Evolutionary conservation across 2,113 vertebrate genomes (phyloP), one percentile per base, ranked within the genome.

Genomic region (Hemiprocne comata): DNA sequence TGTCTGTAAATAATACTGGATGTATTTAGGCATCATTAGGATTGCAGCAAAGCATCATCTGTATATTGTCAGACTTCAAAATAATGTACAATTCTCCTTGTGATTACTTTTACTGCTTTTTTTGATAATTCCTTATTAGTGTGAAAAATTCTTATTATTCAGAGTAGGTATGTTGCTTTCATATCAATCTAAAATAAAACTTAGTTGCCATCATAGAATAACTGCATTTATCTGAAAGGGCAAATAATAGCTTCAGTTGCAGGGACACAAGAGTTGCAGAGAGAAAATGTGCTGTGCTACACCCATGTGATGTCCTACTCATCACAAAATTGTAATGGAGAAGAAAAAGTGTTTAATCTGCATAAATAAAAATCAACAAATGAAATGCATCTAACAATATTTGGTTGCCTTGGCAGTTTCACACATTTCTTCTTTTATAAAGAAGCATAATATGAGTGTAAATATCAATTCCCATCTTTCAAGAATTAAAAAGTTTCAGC

Each of bases 401-500:
- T 50, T 92, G 51, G 89, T 95, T 93, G 66, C 67, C 58, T 84
- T 81, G 61, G 54, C 65, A 76, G 40, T 90, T 93, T 94, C 89
- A 85, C 69, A 70, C 28, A 29, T 91, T 90, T 72, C 64, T 87
- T 83, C 20, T 86, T 92, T 91, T 62, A 78, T 78, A 89, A 46
- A 81, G 89, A 94, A 85, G 89, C 65, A 70, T 66, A 79, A 87
- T 58, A 67, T 23, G 44, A 92, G 62, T 77, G 79, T 61, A 93
- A 96, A 93, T 89, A 94, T 77, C 51, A 77, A 20, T 74, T 86
- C 34, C 38, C 48, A 20, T 72, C 28, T 83, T 78, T 74, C 42
- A 90, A 93, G 62, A 80, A 91, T 82, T 64, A 94, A 51, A 33
- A 94, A 88, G 75, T 81, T 96, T 94, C 73, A 82, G 31, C 23